phyloP scores from a whole-genome alignment of 2,113 vertebrate species.

The Platichthys stellatus region DNA sequence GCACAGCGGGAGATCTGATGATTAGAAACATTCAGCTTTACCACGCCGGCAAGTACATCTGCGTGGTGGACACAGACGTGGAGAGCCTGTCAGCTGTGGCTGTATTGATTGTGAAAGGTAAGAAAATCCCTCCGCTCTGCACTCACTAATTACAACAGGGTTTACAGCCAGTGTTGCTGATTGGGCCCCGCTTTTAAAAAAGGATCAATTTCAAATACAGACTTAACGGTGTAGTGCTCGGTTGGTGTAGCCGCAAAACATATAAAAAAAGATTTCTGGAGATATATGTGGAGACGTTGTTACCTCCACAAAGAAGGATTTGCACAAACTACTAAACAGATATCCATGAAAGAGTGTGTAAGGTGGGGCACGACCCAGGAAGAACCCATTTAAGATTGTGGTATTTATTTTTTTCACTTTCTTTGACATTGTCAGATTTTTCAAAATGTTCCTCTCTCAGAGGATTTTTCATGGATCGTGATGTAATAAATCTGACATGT shows the following conservation, averaged over 20 bases:
- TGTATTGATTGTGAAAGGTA: slow-evolving; percentile 91
- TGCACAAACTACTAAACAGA: too few species aligned
- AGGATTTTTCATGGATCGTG: too few species aligned
- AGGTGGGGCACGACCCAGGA: too few species aligned
- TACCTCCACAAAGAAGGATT: too few species aligned
- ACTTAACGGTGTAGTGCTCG: slow-evolving; percentile 16
- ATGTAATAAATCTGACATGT: too few species aligned
- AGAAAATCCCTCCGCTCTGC: slow-evolving; percentile 54
- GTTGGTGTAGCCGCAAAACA: slow-evolving; percentile 7
- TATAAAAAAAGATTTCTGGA: too few species aligned
- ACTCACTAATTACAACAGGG: slow-evolving; percentile 62
- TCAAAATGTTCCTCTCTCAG: too few species aligned
- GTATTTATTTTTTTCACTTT: too few species aligned
- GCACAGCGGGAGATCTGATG: slow-evolving; percentile 91
- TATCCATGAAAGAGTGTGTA: too few species aligned
- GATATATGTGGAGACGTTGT: too few species aligned
- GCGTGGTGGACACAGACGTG: slow-evolving; percentile 90
- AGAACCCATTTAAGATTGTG: too few species aligned
- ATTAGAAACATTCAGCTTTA: slow-evolving; percentile 94
- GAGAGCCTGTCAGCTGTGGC: slow-evolving; percentile 92
- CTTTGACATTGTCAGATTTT: too few species aligned
- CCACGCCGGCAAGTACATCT: slow-evolving; percentile 91
- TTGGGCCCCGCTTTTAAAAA: not conserved
- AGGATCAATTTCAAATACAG: slow-evolving; percentile 5
- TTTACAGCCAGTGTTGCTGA: slow-evolving; percentile 36